Evolutionary conservation across 2,888 invertebrate genomes (phyloP).

Genomic region (Callosobruchus maculatus): DNA sequence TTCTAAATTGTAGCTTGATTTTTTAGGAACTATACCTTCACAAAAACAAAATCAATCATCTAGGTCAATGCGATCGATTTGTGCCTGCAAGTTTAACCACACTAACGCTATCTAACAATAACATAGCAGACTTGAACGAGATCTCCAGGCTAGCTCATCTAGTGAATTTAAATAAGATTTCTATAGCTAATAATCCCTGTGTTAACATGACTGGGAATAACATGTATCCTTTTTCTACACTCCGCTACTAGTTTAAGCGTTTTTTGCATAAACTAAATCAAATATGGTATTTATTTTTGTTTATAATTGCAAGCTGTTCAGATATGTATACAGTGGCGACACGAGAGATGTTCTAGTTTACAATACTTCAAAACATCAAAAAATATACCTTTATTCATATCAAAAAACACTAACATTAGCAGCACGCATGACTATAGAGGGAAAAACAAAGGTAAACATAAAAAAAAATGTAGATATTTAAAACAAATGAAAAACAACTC

Average conservation of each 20-base stretch:
- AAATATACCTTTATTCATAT: too few relatives aligned
- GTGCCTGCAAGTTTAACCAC: conserved; percentile 72
- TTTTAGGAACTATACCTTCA: conserved; percentile 79
- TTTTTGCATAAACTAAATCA: too few relatives aligned
- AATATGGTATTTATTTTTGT: too few relatives aligned
- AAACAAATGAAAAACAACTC: too few relatives aligned
- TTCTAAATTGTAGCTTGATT: conserved; percentile 14
- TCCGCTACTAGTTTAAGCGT: not conserved
- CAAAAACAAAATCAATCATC: conserved; percentile 78
- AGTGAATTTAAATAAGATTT: conserved; percentile 72
- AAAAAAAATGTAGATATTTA: too few relatives aligned
- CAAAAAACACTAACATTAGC: too few relatives aligned
- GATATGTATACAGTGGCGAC: too few relatives aligned
- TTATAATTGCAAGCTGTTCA: too few relatives aligned
- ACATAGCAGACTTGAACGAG: conserved; percentile 80
- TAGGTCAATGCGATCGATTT: conserved; percentile 79
- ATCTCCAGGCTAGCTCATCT: conserved; percentile 77
- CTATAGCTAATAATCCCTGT: conserved; percentile 85
- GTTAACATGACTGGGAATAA: conserved; percentile 73
- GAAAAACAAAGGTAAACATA: too few relatives aligned
- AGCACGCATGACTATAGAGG: too few relatives aligned
- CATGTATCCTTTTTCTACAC: conserved; percentile 64
- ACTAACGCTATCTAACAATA: conserved; percentile 78
- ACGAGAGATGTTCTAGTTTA: too few relatives aligned
- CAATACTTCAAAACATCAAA: too few relatives aligned